Percentiles rank a stretch among this genome's conserved stretches.
phyloP scores from a whole-genome alignment of 2,113 vertebrate genomes.

The Syrmaticus mikado region DNA sequence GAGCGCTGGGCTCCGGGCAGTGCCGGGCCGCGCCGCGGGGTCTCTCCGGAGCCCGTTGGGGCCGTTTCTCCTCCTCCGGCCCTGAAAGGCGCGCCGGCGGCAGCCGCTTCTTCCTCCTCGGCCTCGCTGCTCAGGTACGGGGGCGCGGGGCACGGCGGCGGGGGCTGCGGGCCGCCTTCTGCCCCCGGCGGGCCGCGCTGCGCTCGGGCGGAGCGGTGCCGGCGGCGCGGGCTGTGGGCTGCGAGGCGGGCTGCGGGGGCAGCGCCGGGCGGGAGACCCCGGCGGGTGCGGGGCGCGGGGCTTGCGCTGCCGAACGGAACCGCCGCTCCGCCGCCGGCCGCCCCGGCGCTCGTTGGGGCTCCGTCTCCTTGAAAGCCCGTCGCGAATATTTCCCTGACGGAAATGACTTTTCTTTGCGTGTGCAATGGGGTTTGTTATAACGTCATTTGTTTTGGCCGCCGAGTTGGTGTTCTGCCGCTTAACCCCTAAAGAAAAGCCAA shows the following conservation, averaged over 20 bases:
- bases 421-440: background rate
- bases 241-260: background rate
- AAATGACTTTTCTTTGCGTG: background rate
- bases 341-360: background rate
- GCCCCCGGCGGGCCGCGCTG: too few species aligned
- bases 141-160: background rate
- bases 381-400: background rate
- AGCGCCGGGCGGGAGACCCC: too few species aligned
- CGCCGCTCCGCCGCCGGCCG: background rate
- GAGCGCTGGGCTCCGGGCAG: background rate
- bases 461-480: background rate
- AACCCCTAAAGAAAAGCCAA: background rate
- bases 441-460: background rate
- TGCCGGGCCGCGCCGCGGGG: background rate
- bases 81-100: background rate
- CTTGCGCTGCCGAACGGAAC: background rate
- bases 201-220: too few species aligned
- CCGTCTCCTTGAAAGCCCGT: background rate
- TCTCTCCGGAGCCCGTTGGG: background rate
- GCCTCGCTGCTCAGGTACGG: conserved; percentile 15
- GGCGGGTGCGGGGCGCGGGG: too few species aligned
- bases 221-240: too few species aligned
- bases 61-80: background rate
- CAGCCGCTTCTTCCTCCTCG: background rate
- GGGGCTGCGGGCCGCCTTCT: background rate